A percentile compares a stretch with the other conserved stretches of the same genome.
Conservation (phyloP, 1,140 invertebrate species). For the Eriocheir sinensis region DNA sequence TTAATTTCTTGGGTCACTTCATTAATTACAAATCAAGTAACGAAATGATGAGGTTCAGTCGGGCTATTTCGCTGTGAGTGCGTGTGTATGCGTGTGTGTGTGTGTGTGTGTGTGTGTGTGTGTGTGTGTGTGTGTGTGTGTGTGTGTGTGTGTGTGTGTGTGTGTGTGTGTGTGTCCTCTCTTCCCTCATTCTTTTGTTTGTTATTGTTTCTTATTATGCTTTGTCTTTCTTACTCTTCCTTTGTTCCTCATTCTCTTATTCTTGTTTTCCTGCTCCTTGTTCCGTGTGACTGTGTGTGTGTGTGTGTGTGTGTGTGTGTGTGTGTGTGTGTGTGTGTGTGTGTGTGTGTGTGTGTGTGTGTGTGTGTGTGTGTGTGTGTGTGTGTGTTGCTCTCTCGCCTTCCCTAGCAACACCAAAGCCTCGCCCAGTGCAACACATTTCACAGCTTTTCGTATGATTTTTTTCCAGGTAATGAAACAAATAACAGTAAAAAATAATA, state of each 20-base stretch:
- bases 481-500: conserved; percentile 6
- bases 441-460: too few species aligned
- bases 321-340: too few species aligned
- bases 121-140: neutral
- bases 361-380: too few species aligned
- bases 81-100: neutral
- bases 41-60: neutral
- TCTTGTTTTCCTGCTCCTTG: neutral
- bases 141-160: neutral
- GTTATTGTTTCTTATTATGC: too few species aligned
- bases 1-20: neutral
- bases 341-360: too few species aligned
- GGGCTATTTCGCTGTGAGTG: neutral
- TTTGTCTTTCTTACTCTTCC: too few species aligned
- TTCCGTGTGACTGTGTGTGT: neutral
- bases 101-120: neutral
- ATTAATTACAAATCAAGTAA: neutral
- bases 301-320: too few species aligned
- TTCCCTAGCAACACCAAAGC: neutral
- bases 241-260: neutral
- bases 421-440: too few species aligned
- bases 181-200: neutral
- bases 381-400: too few species aligned
- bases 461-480: neutral
- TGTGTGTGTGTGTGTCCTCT: neutral